A percentile compares a stretch with the other conserved stretches of the same genome.
phyloP scores from a whole-genome alignment of 2,888 invertebrate genomes.

The Tholera decimalis region DNA sequence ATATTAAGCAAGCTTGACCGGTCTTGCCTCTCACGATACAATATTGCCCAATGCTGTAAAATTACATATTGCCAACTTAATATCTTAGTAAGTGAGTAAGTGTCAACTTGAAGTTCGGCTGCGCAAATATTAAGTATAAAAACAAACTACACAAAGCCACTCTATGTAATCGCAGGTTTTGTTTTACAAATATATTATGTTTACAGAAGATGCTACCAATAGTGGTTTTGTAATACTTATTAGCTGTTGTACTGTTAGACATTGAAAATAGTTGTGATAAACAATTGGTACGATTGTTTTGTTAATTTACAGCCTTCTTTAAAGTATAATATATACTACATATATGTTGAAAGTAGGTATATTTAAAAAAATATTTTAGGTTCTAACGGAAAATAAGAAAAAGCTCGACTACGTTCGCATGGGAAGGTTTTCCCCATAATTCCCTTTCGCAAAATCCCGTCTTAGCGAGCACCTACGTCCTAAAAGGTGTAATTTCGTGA shows the following conservation, averaged over 20 bases:
- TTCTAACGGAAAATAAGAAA: no score
- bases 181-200: conserved; percentile 23
- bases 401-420: no score
- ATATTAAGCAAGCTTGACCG: conserved; percentile 53
- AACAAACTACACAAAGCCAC: conserved; percentile 23
- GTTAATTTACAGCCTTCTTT: background rate
- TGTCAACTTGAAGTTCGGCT: conserved; percentile 44
- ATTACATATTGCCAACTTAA: conserved; percentile 56
- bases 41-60: conserved; percentile 54
- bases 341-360: no score
- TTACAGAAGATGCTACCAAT: conserved; percentile 9
- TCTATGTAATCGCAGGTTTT: conserved; percentile 19
- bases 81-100: conserved; percentile 48
- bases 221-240: conserved; percentile 6
- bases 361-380: no score
- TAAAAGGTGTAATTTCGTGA: no score
- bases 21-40: conserved; percentile 31
- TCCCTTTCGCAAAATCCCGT: no score
- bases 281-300: conserved; percentile 23
- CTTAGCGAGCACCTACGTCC: no score
- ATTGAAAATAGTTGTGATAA: conserved; percentile 12
- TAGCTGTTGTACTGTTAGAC: background rate
- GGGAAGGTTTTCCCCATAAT: no score
- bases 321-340: no score
- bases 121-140: conserved; percentile 30